Evolutionary conservation across 64 coral and sea anemone species (phyloP).

Genomic region (Pocillopora verrucosa): DNA sequence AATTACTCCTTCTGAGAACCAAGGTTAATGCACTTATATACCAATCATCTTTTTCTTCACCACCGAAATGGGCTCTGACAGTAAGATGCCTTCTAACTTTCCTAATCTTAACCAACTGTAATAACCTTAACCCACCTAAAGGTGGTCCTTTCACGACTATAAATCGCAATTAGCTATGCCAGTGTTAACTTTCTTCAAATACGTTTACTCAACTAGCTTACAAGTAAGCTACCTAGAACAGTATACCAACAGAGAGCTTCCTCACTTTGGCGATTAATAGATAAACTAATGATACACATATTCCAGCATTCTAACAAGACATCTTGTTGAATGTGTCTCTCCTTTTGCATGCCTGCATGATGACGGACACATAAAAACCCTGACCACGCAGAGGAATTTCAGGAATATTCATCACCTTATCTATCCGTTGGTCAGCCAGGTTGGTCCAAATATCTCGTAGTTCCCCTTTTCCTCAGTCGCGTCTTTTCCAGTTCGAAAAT

Average conservation of each 20-base stretch:
- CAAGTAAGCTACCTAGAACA: no score
- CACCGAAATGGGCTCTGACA: no score
- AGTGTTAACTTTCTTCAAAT: no score
- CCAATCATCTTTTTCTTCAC: neutral
- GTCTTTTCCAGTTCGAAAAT: neutral
- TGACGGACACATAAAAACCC: neutral
- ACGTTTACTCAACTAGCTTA: no score
- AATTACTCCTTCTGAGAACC: conserved; percentile 18
- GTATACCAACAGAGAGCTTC: neutral
- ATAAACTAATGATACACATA: neutral
- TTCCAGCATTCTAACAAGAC: neutral
- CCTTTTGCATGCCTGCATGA: conserved; percentile 49
- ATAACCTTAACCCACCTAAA: no score
- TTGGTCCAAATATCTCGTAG: neutral
- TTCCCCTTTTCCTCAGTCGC: neutral
- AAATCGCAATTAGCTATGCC: no score
- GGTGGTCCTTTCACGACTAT: no score
- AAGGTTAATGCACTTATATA: neutral
- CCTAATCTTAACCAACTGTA: no score
- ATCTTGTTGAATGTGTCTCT: conserved; percentile 21
- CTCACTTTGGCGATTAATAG: neutral
- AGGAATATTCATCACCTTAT: conserved; percentile 10
- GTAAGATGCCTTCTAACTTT: no score
- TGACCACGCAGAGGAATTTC: conserved; percentile 11
- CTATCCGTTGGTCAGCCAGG: conserved; percentile 9